Evolutionary conservation across 2,797 vertebrate species (phyloP), one percentile per base, ranked within the genome.

Genomic region (Hippoglossus hippoglossus): DNA sequence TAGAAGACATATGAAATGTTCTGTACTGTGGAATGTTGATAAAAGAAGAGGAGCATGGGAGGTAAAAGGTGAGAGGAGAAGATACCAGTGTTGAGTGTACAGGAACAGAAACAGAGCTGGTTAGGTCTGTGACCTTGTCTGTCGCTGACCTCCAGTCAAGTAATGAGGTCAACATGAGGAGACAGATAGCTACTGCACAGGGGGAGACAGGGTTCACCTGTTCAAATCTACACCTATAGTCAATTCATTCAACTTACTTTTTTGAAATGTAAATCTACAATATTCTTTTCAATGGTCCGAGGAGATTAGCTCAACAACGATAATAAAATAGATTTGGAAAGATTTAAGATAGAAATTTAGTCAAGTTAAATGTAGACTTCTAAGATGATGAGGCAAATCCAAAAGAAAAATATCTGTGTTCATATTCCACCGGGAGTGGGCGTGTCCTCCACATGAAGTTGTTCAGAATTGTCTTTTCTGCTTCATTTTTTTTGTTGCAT

Each of bases 21-120:
- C 82, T 76, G 70, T 72, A 63, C 58, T 81, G 71, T 53, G 74
- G 73, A 79, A 73, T 81, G 83, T 86, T 76, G 91, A 92, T 89
- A 87, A 88, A 88, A 85, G 81, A 71, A 73, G 79, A 83, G 80
- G 77, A 86, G 72, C 64, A 75, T 70, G 70, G 79, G 87, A 90
- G 87, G 84, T 89, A 87, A 90, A 86, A 85, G 87, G 91, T 85
- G 73, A 89, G 76, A 65, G 60, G 81, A 52, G 58, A 72, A 64
- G 80, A 90, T 85, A 81, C 19, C 50, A 86, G 86, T 81, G 84
- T 57, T 86, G 50, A 65, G 63, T 67, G 63, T 46, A 5, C 24
- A 76, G 31, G 86, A 75, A 73, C 80, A 90, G 79, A 72, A 73
- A 67, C 60, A 47, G 47, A 82, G 82, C 82, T 80, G 77, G 85